Conservation (phyloP, 2,113 vertebrate species). For the Phrynosoma platyrhinos region DNA sequence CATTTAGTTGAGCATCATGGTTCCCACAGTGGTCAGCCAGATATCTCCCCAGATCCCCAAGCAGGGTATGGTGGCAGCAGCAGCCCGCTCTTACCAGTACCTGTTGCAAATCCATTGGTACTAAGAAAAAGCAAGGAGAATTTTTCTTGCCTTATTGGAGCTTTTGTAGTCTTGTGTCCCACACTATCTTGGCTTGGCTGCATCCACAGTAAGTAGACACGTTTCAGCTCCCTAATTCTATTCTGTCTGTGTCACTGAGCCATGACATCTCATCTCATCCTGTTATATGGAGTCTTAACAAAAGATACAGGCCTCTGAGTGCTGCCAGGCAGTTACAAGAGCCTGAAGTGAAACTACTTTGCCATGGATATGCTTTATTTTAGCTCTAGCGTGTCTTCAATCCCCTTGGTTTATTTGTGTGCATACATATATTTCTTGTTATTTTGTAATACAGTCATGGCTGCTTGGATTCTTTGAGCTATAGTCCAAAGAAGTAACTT, state of each 20-base stretch:
- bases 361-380: conserved; percentile 23
- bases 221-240: conserved; percentile 64
- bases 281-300: conserved; percentile 53
- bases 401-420: too few species aligned
- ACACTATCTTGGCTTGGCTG: conserved; percentile 52
- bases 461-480: too few species aligned
- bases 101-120: not conserved
- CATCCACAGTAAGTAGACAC: conserved; percentile 59
- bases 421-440: not conserved
- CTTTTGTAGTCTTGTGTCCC: conserved; percentile 43
- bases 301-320: not conserved
- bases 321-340: not conserved
- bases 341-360: not conserved
- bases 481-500: too few species aligned
- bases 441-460: not conserved
- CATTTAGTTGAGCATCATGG: not conserved
- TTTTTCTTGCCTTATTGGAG: not conserved
- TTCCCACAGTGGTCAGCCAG: too few species aligned
- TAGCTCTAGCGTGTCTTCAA: conserved; percentile 24
- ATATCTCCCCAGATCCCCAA: not conserved
- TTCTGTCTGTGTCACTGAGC: conserved; percentile 57
- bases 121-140: not conserved
- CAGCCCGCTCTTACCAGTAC: not conserved
- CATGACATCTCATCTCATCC: conserved; percentile 63
- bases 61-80: not conserved